Base-by-base conservation (phyloP, 1,140 invertebrate genomes). In the Drosophila yakuba region DNA sequence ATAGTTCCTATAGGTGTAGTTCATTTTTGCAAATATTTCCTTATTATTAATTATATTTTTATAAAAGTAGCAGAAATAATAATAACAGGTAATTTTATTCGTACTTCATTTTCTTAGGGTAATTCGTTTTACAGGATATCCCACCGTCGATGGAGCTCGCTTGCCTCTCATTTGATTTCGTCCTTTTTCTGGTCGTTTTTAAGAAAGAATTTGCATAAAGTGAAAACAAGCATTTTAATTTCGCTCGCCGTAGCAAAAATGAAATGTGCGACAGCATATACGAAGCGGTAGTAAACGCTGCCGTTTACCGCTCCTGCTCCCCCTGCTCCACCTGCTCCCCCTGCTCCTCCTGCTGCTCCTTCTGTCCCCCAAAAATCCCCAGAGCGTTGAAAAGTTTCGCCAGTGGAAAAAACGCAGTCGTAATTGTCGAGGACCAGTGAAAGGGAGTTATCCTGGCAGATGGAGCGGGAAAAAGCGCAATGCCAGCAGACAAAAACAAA, bases 141-240 rank as follows among this genome's bases (percentile, higher is more conserved):
- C 17, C 2, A 2, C 5, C 2, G 35, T 66, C 61, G 45, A 67
- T 4, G 11, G n/a, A 10, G 8, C 11, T 51, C 2, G 0, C 14
- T 28, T 12, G 41, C 57, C 11, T 54, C 36, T 55, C 47, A 47
- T 44, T 74, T 56, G 41, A 35, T 64, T 58, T 48, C 35, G 32
- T 66, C 52, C 36, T 25, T 62, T 76, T 76, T 45, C 74, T 76
- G 63, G 64, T 68, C 72, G 75, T 78, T 77, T 83, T 81, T 80
- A 74, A 66, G 79, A 43, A 66, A 52, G 81, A 89, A 89, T 89
- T 89, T 89, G 80, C 84, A 89, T 89, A 89, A 89, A 89, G 84
- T 89, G 84, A 89, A 89, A 89, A 89, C 84, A 89, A 89, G 84
- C 84, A 89, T 89, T 89, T 89, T 89, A 89, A 89, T 89, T 89